Evolutionary conservation across 2,888 invertebrate genomes (phyloP), one percentile per base, ranked within the genome.

Genomic region (Cistogaster globosa): DNA sequence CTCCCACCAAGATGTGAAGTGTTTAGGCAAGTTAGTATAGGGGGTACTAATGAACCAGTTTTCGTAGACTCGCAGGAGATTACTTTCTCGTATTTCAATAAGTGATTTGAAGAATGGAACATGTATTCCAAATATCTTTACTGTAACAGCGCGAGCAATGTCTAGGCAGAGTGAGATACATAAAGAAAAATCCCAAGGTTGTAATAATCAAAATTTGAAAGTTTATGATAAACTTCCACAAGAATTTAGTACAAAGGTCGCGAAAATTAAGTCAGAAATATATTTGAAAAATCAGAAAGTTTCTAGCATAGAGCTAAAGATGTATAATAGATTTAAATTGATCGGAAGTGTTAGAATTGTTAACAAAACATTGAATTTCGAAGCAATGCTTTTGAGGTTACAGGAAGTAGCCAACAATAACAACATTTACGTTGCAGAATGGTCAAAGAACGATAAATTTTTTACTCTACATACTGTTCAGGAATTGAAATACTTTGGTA

Each of bases 341-440:
- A 48, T 48, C 16, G 16, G 48, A 48, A 48, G 48, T 48, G 48
- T 48, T 26, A 57, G 12, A 12, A 57, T 45, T 45, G 22, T 32
- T 32, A 63, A 63, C 63, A 22, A 63, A 42, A 63, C 63, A 20
- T 20, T 45, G 14, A 22, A 42, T 63, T 57, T 79, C 55, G 65
- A 71, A 18, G 22, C 55, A 55, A n/a, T 57, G 26, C 36, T 69
- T n/a, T 57, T 26, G 63, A 42, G 63, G 63, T 14, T 63, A 16
- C 20, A 63, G 20, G 16, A 14, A 16, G 6, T 12, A 42, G 42
- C 62, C 62, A 36, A 32, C 22, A 63, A 22, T 22, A 14, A 42
- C 16, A 63, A 63, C n/a, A 63, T 45, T 42, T 42, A 22, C 16
- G 45, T 20, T 16, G n/a, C 32, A 45, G 63, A 63, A 62, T 62